Base-by-base conservation (phyloP, 2,888 invertebrate genomes). In the Apantesis nais region DNA sequence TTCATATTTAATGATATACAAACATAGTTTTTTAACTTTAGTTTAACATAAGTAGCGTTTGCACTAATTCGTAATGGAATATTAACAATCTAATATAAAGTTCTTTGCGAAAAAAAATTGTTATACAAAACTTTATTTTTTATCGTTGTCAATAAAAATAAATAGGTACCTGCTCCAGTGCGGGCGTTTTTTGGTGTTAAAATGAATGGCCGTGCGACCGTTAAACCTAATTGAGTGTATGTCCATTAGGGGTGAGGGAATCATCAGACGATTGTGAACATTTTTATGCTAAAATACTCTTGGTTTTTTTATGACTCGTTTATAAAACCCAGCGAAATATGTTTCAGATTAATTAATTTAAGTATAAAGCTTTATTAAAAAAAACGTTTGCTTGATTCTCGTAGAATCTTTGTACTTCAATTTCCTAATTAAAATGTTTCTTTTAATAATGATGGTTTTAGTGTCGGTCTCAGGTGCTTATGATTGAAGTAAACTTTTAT, bases 221-320 rank as follows among this genome's bases (percentile, higher is more conserved):
- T 93, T 92, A 93, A 93, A 92, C 87, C 89, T 93, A 93, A 93
- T 93, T 93, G 93, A 92, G 92, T 93, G 93, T 92, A 89, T 90
- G 90, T 84, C 92, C 92, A 92, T 93, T 93, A 92, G 85, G 89
- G 88, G 81, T 77, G 65, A 74, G 71, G 73, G 78, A 80, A 80
- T 81, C 76, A 80, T 78, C 74, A 80, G 71, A 73, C 80, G 75
- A 81, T 82, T 82, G 80, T 79, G 82, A 82, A 81, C 73, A 78
- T 75, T 80, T 80, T 79, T 80, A 75, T 70, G 39, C 73, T 67
- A 52, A 79, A 79, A 79, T 74, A 79, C 63, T 22, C 66, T 25
- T 71, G 75, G 75, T 78, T 75, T 80, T 80, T 79, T 79, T 74
- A 74, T 78, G 74, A 62, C 70, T 55, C 41, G 71, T 76, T 74